Evolutionary conservation across 2,888 invertebrate species (phyloP), one percentile per base, ranked within the genome.

Genomic region (Drosophila leonis): DNA sequence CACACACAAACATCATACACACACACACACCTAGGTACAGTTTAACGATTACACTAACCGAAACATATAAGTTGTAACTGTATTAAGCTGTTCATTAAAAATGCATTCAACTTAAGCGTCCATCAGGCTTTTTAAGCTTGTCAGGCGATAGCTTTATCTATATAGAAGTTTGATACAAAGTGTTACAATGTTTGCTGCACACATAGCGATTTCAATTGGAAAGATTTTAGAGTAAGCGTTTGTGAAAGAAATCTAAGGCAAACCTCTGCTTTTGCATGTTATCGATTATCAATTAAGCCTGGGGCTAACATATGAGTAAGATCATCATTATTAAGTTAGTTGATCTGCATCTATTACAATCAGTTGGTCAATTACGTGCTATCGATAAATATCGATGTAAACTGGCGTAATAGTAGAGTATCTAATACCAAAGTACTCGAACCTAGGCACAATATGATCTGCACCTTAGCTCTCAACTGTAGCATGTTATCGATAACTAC

Each of bases 41-140:
- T 52, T 42, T 41, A 49, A 27, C 54, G 42, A n/a, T 27, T 62
- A 51, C 75, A 75, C 70, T 59, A 52, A 12, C 37, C 46, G 41
- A 52, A 35, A 52, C 51, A 15, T 15, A 35, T 2, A 2, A 15
- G 51, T 35, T 13, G 15, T 52, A 35, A 35, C 15, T 6, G 51
- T 33, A 49, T 49, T 49, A 49, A 18, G 49, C 31, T 49, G 13
- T 49, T 49, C 49, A 49, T 49, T 49, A 49, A 49, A 49, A 18
- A 33, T 33, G 18, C 49, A 31, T 49, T 33, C n/a, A 27, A 13
- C 18, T 33, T 33, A 5, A 33, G 13, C 10, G 10, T 31, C 12
- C 12, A 18, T 12, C 31, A 18, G 12, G 29, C 5, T 12, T 7
- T 31, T 31, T 7, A 12, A 29, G 49, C 49, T 18, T 18, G 7